These are phyloP conservation scores for Palythoa heliodiscus DNA, from an alignment of 92 coral and sea anemone species.

Conservation along the genomic window DNA sequence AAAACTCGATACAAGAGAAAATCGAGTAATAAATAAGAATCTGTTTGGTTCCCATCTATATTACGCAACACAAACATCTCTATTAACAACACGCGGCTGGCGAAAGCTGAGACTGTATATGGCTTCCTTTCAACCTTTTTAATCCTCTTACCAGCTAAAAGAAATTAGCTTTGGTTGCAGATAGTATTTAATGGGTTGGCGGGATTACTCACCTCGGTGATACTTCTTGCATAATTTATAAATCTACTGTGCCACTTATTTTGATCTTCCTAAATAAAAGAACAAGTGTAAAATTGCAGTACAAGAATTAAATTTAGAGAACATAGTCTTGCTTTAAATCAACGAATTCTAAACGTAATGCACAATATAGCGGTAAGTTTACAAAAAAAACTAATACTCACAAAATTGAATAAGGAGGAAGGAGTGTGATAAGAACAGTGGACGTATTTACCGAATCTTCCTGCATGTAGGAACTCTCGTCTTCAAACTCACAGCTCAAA, in stretches of 20 bases:
- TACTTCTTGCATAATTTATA: constrained; percentile 53
- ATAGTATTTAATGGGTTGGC: not conserved
- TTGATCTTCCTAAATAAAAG: constrained; percentile 46
- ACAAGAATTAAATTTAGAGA: not conserved
- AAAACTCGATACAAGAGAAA: too few species aligned
- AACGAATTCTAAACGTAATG: not conserved
- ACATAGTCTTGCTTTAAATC: not conserved
- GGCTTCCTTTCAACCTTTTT: too few species aligned
- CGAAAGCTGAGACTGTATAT: too few species aligned
- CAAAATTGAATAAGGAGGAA: too few species aligned
- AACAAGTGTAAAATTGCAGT: not conserved
- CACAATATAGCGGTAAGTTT: too few species aligned
- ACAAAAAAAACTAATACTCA: too few species aligned
- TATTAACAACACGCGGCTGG: too few species aligned
- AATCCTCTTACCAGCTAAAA: too few species aligned
- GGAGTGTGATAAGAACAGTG: not conserved
- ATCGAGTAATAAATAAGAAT: too few species aligned
- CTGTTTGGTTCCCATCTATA: too few species aligned
- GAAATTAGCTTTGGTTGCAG: too few species aligned
- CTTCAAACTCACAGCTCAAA: constrained; percentile 83
- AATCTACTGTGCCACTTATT: constrained; percentile 61
- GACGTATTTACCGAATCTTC: constrained; percentile 67
- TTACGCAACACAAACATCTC: too few species aligned
- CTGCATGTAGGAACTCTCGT: constrained; percentile 54
- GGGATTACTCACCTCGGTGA: constrained; percentile 64